Conservation (phyloP, 1,140 invertebrate genomes). For the Helicorthomorpha holstii region DNA sequence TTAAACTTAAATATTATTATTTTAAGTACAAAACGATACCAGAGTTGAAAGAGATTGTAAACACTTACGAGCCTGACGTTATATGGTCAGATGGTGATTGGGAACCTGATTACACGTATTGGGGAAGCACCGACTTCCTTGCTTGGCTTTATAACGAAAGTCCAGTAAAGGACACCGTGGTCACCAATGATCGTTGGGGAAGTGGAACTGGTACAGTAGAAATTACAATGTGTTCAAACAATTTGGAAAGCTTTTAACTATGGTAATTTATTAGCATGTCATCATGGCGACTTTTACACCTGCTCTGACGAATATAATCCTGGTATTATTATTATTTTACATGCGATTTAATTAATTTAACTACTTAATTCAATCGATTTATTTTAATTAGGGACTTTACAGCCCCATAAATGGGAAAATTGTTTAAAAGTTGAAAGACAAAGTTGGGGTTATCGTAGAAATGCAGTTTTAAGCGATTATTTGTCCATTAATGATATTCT, state of each 20-base stretch:
- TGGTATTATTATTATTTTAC: slow-evolving; percentile 16
- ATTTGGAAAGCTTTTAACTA: background rate
- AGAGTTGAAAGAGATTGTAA: slow-evolving; percentile 34
- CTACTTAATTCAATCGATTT: too few relatives aligned
- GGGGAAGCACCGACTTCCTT: slow-evolving; percentile 32
- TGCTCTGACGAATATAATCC: slow-evolving; percentile 34
- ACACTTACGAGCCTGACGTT: slow-evolving; percentile 30
- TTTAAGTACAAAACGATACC: slow-evolving; percentile 25
- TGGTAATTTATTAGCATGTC: slow-evolving; percentile 18
- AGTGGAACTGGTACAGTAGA: slow-evolving; percentile 31
- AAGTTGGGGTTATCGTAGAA: slow-evolving; percentile 79
- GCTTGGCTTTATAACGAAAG: slow-evolving; percentile 39
- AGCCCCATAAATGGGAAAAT: slow-evolving; percentile 77
- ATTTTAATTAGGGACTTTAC: slow-evolving; percentile 31
- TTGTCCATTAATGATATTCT: slow-evolving; percentile 56
- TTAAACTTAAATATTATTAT: slow-evolving; percentile 12
- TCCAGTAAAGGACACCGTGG: slow-evolving; percentile 37
- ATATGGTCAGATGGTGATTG: slow-evolving; percentile 38
- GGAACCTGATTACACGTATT: slow-evolving; percentile 27
- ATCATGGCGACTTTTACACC: slow-evolving; percentile 37
- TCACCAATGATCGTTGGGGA: slow-evolving; percentile 39
- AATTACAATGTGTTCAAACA: background rate
- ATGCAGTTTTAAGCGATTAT: slow-evolving; percentile 50
- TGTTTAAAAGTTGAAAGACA: slow-evolving; percentile 71
- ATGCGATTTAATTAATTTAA: too few relatives aligned